phyloP scores from a whole-genome alignment of 2,113 vertebrate species.

The Clupea harengus region DNA sequence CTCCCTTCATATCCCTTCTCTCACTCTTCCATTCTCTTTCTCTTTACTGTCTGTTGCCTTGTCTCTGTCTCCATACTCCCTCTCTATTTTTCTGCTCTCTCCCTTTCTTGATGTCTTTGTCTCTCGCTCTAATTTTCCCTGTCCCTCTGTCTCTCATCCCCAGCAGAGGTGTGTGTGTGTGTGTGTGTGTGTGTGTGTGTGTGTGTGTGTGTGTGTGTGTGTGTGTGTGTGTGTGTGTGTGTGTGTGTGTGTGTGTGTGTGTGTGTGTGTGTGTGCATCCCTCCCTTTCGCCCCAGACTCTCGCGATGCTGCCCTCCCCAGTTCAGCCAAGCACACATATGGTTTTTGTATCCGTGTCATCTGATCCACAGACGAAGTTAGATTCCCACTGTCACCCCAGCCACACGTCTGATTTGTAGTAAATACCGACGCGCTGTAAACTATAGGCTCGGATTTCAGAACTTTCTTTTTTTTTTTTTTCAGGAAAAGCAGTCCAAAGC shows the following conservation, averaged over 20 bases:
- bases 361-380: constrained; percentile 59
- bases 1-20: not conserved
- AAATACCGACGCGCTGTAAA: constrained; percentile 72
- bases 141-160: not conserved
- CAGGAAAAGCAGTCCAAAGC: not conserved
- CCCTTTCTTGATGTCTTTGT: not conserved
- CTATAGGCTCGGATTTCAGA: constrained; percentile 63
- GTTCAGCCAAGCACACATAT: constrained; percentile 49
- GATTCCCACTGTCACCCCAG: constrained; percentile 52
- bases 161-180: not conserved
- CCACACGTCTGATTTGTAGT: constrained; percentile 62
- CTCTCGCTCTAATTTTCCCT: not conserved
- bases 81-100: not conserved
- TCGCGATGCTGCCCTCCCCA: constrained; percentile 8
- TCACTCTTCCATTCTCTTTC: not conserved
- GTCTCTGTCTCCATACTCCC: not conserved
- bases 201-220: not conserved
- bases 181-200: no score
- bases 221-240: constrained; percentile 9
- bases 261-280: not conserved
- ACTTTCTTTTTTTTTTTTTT: not conserved
- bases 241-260: not conserved
- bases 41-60: not conserved
- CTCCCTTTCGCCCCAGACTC: not conserved
- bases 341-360: constrained; percentile 64